Evolutionary conservation across 2,888 invertebrate genomes (phyloP).

Genomic region (Meta bourneti): DNA sequence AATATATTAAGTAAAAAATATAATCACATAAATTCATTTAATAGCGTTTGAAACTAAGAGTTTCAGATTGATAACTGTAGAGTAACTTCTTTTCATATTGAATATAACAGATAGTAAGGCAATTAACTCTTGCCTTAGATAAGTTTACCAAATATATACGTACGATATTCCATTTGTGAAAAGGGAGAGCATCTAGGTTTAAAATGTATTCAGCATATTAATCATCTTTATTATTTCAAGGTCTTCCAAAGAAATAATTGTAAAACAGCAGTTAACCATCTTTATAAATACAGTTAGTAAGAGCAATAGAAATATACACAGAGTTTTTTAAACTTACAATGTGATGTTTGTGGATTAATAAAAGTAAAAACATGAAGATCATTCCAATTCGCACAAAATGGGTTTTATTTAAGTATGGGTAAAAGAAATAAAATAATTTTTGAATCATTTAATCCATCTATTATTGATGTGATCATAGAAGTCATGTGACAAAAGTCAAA

Average conservation of each 20-base stretch:
- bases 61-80: slow-evolving; percentile 31
- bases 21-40: slow-evolving; percentile 13
- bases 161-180: slow-evolving; percentile 9
- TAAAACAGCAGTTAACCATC: too few species aligned
- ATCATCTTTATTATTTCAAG: slow-evolving; percentile 29
- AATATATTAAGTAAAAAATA: slow-evolving; percentile 13
- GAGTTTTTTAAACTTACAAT: background rate
- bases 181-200: background rate
- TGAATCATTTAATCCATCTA: too few species aligned
- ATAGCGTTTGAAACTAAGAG: slow-evolving; percentile 17
- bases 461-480: too few species aligned
- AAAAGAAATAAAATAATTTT: too few species aligned
- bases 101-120: slow-evolving; percentile 26
- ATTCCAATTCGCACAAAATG: too few species aligned
- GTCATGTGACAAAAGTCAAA: too few species aligned
- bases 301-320: too few species aligned
- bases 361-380: too few species aligned
- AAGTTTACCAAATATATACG: slow-evolving; percentile 45
- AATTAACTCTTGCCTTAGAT: slow-evolving; percentile 25
- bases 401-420: too few species aligned
- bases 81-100: slow-evolving; percentile 39
- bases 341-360: too few species aligned
- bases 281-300: too few species aligned
- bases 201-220: slow-evolving; percentile 34
- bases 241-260: slow-evolving; percentile 17